Percentiles rank a stretch among this genome's conserved stretches.
These are phyloP conservation scores for Rhinichthys klamathensis DNA, from an alignment of 2,113 vertebrate genomes.

Conservation along the genomic window DNA sequence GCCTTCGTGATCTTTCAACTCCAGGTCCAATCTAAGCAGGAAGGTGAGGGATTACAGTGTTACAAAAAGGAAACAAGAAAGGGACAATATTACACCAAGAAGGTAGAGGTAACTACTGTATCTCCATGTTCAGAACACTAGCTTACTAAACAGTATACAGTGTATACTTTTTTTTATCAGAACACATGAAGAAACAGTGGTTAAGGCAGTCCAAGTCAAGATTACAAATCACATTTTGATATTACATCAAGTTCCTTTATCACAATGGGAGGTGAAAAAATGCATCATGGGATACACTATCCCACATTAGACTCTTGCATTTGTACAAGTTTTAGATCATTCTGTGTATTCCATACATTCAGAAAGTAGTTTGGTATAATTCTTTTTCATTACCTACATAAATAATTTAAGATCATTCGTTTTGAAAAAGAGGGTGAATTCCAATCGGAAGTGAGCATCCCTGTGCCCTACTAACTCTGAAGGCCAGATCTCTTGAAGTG, in stretches of 20 bases:
- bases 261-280: background rate
- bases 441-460: too few relatives aligned
- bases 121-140: background rate
- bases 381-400: background rate
- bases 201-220: background rate
- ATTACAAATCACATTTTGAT: background rate
- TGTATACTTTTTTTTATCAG: background rate
- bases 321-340: background rate
- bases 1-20: slow-evolving; percentile 94
- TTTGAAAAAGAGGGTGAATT: background rate
- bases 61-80: background rate
- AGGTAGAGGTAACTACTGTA: background rate
- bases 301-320: background rate
- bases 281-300: background rate
- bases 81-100: background rate
- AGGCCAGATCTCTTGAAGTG: too few relatives aligned
- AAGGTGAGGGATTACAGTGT: background rate
- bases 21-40: slow-evolving; percentile 85
- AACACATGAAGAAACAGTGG: background rate
- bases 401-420: background rate
- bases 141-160: background rate
- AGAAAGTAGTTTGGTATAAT: background rate
- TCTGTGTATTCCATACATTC: background rate
- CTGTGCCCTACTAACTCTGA: too few relatives aligned
- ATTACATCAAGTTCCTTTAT: background rate